Evolutionary conservation across 2,888 invertebrate species (phyloP).

Genomic region (Lasiommata megera): DNA sequence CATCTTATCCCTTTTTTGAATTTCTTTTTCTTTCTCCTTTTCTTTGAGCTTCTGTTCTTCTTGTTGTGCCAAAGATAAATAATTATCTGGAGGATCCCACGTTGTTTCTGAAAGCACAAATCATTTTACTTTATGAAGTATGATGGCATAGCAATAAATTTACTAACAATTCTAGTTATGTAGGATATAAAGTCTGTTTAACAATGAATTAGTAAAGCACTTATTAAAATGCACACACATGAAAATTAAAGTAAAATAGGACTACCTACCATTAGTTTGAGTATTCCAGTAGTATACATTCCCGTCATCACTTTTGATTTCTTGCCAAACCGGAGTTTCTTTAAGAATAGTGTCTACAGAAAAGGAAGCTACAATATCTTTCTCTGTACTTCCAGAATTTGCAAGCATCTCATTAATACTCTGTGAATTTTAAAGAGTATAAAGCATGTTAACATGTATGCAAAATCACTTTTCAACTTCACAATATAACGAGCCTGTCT

Average conservation of each 20-base stretch:
- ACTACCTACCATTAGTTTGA: constrained; percentile 86
- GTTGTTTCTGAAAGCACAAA: constrained; percentile 83
- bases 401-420: constrained; percentile 65
- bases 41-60: constrained; percentile 72
- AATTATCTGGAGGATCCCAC: constrained; percentile 90
- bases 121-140: neutral
- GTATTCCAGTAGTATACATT: constrained; percentile 93
- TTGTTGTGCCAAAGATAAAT: constrained; percentile 84
- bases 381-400: constrained; percentile 45
- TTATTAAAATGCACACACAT: too few relatives aligned
- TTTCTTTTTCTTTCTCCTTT: constrained; percentile 49
- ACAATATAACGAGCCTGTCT: too few relatives aligned
- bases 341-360: constrained; percentile 31
- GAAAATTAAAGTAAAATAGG: too few relatives aligned
- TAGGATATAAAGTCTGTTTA: too few relatives aligned
- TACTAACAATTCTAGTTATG: too few relatives aligned
- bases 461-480: too few relatives aligned
- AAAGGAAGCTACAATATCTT: constrained; percentile 40
- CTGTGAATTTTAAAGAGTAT: too few relatives aligned
- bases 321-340: constrained; percentile 84
- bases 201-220: too few relatives aligned
- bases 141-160: too few relatives aligned
- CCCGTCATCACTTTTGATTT: constrained; percentile 88
- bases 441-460: too few relatives aligned
- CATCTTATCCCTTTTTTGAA: constrained; percentile 57